Evolutionary conservation across 2,888 invertebrate species (phyloP).

Genomic region (Drosophila mulleri): DNA sequence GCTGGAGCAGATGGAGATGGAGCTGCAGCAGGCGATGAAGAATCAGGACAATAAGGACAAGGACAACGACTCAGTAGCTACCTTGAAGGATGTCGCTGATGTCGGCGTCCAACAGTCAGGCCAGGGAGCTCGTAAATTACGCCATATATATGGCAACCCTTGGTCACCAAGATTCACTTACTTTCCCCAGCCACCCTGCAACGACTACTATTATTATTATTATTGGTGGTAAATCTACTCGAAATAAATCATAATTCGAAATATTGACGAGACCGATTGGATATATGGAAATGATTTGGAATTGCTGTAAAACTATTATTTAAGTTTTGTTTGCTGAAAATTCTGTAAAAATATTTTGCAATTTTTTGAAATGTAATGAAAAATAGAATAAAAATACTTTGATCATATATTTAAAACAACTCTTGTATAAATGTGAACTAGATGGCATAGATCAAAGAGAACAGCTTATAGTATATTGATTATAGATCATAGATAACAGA

Average conservation of each 20-base stretch:
- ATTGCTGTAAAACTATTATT: not conserved
- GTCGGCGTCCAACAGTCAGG: slow-evolving; percentile 51
- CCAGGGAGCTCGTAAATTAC: slow-evolving; percentile 43
- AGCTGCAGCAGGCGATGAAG: not conserved
- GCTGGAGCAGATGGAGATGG: slow-evolving; percentile 12
- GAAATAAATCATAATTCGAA: not conserved
- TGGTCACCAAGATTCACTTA: slow-evolving; percentile 13
- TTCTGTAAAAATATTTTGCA: not conserved
- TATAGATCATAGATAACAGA: not conserved
- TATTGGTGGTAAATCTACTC: slow-evolving; percentile 37
- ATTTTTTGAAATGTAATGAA: not conserved
- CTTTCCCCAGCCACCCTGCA: not conserved
- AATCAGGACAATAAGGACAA: slow-evolving; percentile 1
- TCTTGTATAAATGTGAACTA: too few relatives aligned
- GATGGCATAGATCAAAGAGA: not conserved
- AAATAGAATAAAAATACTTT: not conserved
- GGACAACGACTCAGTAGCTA: slow-evolving; percentile 14
- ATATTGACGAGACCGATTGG: not conserved
- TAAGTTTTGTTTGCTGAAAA: not conserved
- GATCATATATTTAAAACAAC: not conserved
- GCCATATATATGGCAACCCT: slow-evolving; percentile 38
- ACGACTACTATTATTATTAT: slow-evolving; percentile 1
- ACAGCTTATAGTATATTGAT: too few relatives aligned
- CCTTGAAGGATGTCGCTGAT: slow-evolving; percentile 54
- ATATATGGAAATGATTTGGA: not conserved